Evolutionary conservation across 2,888 invertebrate genomes (phyloP).

Genomic region (Yponomeuta sedellus): DNA sequence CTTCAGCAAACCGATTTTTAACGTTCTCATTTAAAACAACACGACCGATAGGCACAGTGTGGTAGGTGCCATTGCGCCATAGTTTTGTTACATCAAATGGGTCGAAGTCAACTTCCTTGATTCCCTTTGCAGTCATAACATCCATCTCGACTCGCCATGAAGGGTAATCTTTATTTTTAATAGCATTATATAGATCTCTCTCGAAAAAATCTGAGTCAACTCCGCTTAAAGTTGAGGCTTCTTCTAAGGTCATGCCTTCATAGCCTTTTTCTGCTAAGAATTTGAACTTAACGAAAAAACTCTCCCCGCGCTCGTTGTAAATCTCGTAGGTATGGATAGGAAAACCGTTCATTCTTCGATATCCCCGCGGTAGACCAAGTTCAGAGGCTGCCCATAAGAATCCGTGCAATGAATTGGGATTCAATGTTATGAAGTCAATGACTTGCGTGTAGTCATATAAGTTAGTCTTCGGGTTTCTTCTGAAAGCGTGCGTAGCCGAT

Average conservation of each 20-base stretch:
- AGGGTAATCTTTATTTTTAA: slow-evolving; percentile 78
- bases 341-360: slow-evolving; percentile 92
- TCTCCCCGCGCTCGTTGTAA: slow-evolving; percentile 81
- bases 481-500: slow-evolving; percentile 72
- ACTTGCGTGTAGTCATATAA: slow-evolving; percentile 34
- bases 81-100: slow-evolving; percentile 87
- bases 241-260: slow-evolving; percentile 77
- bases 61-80: slow-evolving; percentile 26
- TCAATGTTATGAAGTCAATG: slow-evolving; percentile 54
- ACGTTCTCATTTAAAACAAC: slow-evolving; percentile 41
- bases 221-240: slow-evolving; percentile 77
- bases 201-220: slow-evolving; percentile 87
- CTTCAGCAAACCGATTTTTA: slow-evolving; percentile 43
- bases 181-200: slow-evolving; percentile 87
- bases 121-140: slow-evolving; percentile 87
- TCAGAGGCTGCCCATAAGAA: slow-evolving; percentile 78
- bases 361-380: slow-evolving; percentile 91
- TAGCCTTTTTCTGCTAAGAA: slow-evolving; percentile 91
- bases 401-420: neutral
- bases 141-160: slow-evolving; percentile 85
- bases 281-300: slow-evolving; percentile 90
- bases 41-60: slow-evolving; percentile 44
- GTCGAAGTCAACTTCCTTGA: slow-evolving; percentile 82
- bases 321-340: slow-evolving; percentile 93
- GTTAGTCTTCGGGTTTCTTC: slow-evolving; percentile 68